Evolutionary conservation across 2,888 invertebrate genomes (phyloP).

Genomic region (Dasysyrphus tricinctus): DNA sequence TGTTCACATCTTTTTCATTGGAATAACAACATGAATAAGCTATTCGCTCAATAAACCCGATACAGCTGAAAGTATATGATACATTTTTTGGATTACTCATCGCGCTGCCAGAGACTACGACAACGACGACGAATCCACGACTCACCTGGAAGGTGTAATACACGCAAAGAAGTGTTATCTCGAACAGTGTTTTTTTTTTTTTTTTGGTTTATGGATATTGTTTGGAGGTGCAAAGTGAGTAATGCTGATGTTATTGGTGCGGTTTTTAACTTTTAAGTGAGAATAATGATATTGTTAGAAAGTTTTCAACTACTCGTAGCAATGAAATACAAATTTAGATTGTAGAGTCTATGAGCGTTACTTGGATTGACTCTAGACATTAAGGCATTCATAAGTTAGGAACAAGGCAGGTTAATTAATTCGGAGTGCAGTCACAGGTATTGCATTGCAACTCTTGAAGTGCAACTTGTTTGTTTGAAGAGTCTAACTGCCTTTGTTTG

Average conservation of each 20-base stretch:
- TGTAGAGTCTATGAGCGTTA: neutral
- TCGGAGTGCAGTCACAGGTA: slow-evolving; percentile 4
- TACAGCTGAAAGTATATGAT: slow-evolving; percentile 31
- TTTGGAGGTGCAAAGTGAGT: slow-evolving; percentile 41
- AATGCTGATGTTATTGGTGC: slow-evolving; percentile 34
- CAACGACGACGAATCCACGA: slow-evolving; percentile 39
- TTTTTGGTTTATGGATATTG: slow-evolving; percentile 39
- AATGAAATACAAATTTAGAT: neutral
- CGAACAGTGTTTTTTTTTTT: neutral
- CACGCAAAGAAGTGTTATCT: slow-evolving; percentile 51
- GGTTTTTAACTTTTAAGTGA: slow-evolving; percentile 7
- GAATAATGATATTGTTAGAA: slow-evolving; percentile 26
- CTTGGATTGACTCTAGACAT: slow-evolving; percentile 4
- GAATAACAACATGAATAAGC: slow-evolving; percentile 41
- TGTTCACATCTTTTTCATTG: slow-evolving; percentile 36
- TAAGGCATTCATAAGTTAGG: neutral
- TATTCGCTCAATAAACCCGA: slow-evolving; percentile 10
- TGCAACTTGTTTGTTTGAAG: slow-evolving; percentile 14
- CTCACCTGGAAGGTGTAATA: slow-evolving; percentile 41
- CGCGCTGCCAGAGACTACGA: slow-evolving; percentile 40
- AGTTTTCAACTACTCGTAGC: slow-evolving; percentile 3
- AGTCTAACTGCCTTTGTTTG: slow-evolving; percentile 6
- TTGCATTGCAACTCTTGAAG: slow-evolving; percentile 18
- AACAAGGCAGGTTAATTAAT: neutral
- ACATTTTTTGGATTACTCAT: slow-evolving; percentile 68